phyloP scores from a whole-genome alignment of 2,797 vertebrate genomes.

The Nannoperca obscura region DNA sequence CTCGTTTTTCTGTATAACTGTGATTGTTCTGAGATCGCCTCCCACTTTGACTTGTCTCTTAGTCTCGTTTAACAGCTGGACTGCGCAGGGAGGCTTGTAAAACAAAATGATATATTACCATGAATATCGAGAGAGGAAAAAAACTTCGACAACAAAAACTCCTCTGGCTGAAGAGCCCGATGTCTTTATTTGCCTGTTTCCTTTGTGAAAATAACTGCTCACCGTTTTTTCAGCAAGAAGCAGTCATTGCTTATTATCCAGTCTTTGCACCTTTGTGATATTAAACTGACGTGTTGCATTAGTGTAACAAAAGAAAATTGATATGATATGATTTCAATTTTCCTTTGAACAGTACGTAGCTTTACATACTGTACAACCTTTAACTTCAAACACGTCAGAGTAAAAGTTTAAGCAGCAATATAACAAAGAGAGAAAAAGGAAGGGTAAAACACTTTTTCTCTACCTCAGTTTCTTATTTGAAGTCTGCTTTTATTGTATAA shows the following conservation, averaged over 20 bases:
- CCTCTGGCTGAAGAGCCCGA: constrained; percentile 32
- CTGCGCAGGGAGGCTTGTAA: constrained; percentile 63
- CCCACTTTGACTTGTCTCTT: constrained; percentile 55
- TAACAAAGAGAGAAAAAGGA: constrained; percentile 17
- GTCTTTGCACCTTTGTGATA: constrained; percentile 47
- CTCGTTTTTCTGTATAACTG: constrained; percentile 35
- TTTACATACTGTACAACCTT: constrained; percentile 15
- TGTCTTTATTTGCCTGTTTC: constrained; percentile 55
- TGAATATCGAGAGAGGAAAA: constrained; percentile 44
- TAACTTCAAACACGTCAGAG: constrained; percentile 22
- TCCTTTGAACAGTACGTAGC: neutral
- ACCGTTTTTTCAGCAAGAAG: neutral
- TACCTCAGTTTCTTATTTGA: neutral
- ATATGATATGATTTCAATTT: constrained; percentile 26
- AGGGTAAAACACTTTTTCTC: constrained; percentile 1
- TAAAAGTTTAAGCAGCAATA: neutral
- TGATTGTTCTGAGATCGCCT: constrained; percentile 65
- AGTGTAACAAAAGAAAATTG: constrained; percentile 31
- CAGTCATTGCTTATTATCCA: constrained; percentile 27
- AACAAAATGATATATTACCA: constrained; percentile 70
- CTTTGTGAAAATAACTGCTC: constrained; percentile 27
- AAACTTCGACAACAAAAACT: constrained; percentile 50
- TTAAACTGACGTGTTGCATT: constrained; percentile 42
- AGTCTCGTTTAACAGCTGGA: constrained; percentile 72
- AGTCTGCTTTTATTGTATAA: constrained; percentile 11